Evolutionary conservation across 2,797 vertebrate species (phyloP).

Genomic region (Rhodeus uyekii): DNA sequence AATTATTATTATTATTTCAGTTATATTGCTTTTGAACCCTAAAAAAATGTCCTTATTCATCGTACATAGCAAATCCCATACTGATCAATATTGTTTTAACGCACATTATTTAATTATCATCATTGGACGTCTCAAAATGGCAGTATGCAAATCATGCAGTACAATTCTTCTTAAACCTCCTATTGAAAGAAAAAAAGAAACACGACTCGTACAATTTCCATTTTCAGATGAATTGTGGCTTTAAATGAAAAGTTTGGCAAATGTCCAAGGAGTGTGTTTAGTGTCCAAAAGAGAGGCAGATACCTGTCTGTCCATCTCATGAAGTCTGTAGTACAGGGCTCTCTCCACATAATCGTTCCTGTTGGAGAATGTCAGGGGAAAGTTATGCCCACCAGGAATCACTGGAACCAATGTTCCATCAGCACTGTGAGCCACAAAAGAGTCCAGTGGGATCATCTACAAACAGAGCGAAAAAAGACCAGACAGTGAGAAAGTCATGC

Average conservation of each 20-base stretch:
- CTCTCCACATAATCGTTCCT: conserved; percentile 81
- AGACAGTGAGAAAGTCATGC: background rate
- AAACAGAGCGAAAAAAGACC: conserved; percentile 6
- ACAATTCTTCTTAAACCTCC: background rate
- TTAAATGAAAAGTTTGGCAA: background rate
- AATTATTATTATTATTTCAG: background rate
- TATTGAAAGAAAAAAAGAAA: background rate
- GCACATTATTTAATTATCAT: background rate
- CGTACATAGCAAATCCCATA: too few species aligned
- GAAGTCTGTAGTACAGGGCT: conserved; percentile 79
- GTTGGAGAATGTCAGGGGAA: conserved; percentile 78
- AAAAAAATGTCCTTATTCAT: too few species aligned
- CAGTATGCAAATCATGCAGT: background rate
- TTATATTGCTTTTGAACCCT: too few species aligned
- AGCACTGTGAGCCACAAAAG: conserved; percentile 80
- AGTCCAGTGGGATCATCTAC: conserved; percentile 84
- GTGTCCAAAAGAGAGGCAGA: background rate
- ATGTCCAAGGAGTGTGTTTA: too few species aligned
- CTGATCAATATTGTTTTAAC: background rate
- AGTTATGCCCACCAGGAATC: conserved; percentile 78
- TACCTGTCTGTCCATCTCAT: conserved; percentile 85
- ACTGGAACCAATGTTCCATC: conserved; percentile 79
- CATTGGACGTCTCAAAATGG: background rate
- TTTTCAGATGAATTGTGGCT: background rate
- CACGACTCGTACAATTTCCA: background rate